A percentile compares a stretch with the other conserved stretches of the same genome.
phyloP scores from a whole-genome alignment of 2,113 vertebrate genomes.

The Furnarius figulus region DNA sequence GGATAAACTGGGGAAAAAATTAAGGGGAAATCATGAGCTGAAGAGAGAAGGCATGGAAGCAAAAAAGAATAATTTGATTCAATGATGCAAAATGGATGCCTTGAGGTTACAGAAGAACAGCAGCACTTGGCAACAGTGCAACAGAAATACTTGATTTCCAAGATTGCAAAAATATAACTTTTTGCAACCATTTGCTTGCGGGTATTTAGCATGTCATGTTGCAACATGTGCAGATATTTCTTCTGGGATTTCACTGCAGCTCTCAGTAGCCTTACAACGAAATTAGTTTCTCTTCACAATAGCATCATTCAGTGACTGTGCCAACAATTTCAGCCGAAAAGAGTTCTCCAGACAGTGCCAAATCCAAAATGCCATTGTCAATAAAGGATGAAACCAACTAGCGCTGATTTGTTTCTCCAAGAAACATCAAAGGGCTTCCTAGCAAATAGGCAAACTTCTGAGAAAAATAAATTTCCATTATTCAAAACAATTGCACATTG shows the following conservation, averaged over 20 bases:
- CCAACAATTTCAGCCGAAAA: conserved; percentile 23
- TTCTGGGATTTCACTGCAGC: not conserved
- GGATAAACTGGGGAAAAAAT: not conserved
- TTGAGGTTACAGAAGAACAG: not conserved
- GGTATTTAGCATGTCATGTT: not conserved
- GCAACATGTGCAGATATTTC: not conserved
- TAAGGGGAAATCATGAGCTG: not conserved
- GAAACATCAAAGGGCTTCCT: not conserved
- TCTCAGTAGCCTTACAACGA: not conserved
- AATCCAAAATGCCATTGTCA: conserved; percentile 2
- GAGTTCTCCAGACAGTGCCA: not conserved
- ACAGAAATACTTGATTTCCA: not conserved
- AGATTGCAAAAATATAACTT: not conserved
- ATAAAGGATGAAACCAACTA: not conserved
- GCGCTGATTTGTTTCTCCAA: not conserved
- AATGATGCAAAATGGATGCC: not conserved
- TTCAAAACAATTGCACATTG: not conserved
- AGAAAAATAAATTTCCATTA: not conserved
- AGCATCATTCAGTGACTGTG: not conserved
- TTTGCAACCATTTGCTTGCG: not conserved
- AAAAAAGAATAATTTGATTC: not conserved
- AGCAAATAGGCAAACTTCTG: not conserved
- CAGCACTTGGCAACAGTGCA: not conserved
- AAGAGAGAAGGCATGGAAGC: not conserved
- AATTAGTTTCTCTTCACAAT: not conserved